These are phyloP conservation scores for Drosophila lacicola DNA, from an alignment of 2,888 invertebrate species.

Conservation along the genomic window DNA sequence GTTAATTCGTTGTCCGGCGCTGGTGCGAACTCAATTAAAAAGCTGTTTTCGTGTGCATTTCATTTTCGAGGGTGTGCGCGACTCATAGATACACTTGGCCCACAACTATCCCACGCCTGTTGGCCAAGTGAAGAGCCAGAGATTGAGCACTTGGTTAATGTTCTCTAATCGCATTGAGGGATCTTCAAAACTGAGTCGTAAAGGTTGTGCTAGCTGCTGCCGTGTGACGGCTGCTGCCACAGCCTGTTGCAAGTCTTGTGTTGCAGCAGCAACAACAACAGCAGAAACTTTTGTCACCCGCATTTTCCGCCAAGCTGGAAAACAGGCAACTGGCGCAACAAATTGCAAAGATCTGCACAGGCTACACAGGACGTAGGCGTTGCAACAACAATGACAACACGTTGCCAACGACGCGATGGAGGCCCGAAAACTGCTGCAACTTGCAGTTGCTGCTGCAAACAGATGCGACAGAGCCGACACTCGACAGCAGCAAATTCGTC, in stretches of 20 bases:
- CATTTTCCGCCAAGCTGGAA: constrained; percentile 39
- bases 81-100: constrained; percentile 3
- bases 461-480: constrained; percentile 14
- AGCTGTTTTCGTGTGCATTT: constrained; percentile 27
- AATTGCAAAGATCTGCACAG: constrained; percentile 42
- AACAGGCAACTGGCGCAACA: constrained; percentile 35
- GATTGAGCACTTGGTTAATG: constrained; percentile 24
- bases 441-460: constrained; percentile 23
- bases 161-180: constrained; percentile 45
- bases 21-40: constrained; percentile 67
- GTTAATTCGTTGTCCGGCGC: constrained; percentile 38
- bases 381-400: constrained; percentile 25
- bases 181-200: constrained; percentile 37
- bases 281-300: constrained; percentile 55
- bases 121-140: constrained; percentile 1
- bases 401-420: constrained; percentile 13
- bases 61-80: neutral
- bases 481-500: constrained; percentile 24
- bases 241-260: constrained; percentile 18
- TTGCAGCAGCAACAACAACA: constrained; percentile 9
- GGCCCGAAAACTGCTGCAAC: constrained; percentile 6
- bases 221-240: constrained; percentile 36
- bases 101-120: constrained; percentile 28
- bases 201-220: constrained; percentile 30
- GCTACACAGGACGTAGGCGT: constrained; percentile 39